phyloP scores from a whole-genome alignment of 2,113 vertebrate genomes.

The Bujurquina vittata region DNA sequence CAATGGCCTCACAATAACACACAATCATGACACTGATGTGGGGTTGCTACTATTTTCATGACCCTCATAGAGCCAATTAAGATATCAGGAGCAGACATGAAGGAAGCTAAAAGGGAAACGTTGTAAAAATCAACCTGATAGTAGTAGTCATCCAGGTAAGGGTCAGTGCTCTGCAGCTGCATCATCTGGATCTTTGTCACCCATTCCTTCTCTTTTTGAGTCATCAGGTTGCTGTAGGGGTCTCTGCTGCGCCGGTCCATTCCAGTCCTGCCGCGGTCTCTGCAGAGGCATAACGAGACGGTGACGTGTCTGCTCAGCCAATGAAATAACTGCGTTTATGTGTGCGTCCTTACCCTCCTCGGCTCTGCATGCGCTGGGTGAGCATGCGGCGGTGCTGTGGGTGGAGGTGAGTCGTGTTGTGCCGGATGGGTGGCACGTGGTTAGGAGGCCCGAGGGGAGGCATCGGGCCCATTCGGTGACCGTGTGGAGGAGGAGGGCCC shows the following conservation, averaged over 20 bases:
- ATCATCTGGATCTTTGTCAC: constrained; percentile 98
- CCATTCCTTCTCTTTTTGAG: constrained; percentile 97
- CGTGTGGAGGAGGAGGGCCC: constrained; percentile 77
- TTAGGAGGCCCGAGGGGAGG: constrained; percentile 79
- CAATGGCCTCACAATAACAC: too few species aligned
- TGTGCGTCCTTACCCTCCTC: constrained; percentile 74
- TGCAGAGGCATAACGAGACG: constrained; percentile 53
- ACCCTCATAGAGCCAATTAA: too few species aligned
- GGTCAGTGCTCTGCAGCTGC: constrained; percentile 97
- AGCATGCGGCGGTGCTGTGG: constrained; percentile 94
- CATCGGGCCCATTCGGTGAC: constrained; percentile 72
- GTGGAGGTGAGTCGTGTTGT: constrained; percentile 94
- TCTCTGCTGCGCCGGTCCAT: constrained; percentile 86
- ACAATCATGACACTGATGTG: too few species aligned
- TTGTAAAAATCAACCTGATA: constrained; percentile 78
- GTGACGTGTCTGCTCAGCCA: neutral
- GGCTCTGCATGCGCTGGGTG: constrained; percentile 91
- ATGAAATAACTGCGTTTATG: rapidly evolving
- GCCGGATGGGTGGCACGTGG: constrained; percentile 80
- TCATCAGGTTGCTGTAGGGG: constrained; percentile 97
- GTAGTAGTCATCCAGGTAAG: constrained; percentile 97
- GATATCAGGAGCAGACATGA: too few species aligned
- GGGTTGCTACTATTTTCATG: too few species aligned
- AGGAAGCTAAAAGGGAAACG: too few species aligned
- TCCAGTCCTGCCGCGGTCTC: constrained; percentile 81